phyloP scores from a whole-genome alignment of 2,113 vertebrate species.

The Proterorhinus semilunaris region DNA sequence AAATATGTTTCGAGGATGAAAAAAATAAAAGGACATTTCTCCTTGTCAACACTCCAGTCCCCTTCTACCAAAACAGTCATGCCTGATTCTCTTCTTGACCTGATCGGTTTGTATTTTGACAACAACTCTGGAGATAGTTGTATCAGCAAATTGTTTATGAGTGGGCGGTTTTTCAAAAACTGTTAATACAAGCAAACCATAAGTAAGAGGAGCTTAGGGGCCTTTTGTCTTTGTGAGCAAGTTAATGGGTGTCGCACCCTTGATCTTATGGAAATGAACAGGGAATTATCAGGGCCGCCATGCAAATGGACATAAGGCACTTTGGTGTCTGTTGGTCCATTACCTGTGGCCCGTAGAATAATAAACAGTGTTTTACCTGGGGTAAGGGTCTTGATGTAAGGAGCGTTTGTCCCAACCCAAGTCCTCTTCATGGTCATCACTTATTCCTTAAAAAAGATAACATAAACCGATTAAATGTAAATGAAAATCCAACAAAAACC shows the following conservation, averaged over 20 bases:
- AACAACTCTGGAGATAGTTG: slow-evolving; percentile 41
- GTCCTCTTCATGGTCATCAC: slow-evolving; percentile 67
- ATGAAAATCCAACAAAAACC: slow-evolving; percentile 25
- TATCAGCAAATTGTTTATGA: slow-evolving; percentile 44
- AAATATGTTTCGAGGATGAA: slow-evolving; percentile 59
- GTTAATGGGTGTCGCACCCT: slow-evolving; percentile 74
- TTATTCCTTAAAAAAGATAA: slow-evolving; percentile 77
- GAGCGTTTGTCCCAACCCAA: slow-evolving; percentile 70
- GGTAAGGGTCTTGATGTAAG: slow-evolving; percentile 77
- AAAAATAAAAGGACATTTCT: slow-evolving; percentile 64
- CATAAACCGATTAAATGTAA: slow-evolving; percentile 52
- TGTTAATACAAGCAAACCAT: slow-evolving; percentile 49
- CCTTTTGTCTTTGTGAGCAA: slow-evolving; percentile 75
- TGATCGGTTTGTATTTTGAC: slow-evolving; percentile 63
- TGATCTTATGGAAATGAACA: slow-evolving; percentile 79
- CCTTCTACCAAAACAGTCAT: slow-evolving; percentile 54
- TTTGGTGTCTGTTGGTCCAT: slow-evolving; percentile 77
- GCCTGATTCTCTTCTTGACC: slow-evolving; percentile 56
- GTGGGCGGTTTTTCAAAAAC: slow-evolving; percentile 53
- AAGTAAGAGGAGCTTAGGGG: slow-evolving; percentile 60
- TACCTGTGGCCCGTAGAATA: slow-evolving; percentile 73
- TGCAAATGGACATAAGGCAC: slow-evolving; percentile 79
- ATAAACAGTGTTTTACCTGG: slow-evolving; percentile 72
- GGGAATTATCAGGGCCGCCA: slow-evolving; percentile 74
- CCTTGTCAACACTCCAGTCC: slow-evolving; percentile 61